Evolutionary conservation across 2,888 invertebrate genomes (phyloP).

Genomic region (Campoplex nolae): DNA sequence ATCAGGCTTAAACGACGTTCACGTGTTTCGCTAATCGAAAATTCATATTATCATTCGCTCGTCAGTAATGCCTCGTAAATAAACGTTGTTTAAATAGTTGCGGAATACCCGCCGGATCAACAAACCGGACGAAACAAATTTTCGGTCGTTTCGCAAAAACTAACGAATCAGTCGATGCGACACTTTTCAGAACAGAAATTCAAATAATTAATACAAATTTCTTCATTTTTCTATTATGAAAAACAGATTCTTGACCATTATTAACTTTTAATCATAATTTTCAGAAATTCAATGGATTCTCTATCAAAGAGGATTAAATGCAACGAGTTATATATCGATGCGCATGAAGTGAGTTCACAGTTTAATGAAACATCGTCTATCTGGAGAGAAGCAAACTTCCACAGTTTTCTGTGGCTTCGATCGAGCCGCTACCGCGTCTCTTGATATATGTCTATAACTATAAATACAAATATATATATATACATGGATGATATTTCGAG

Average conservation of each 20-base stretch:
- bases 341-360: too few relatives aligned
- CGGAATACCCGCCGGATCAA: neutral
- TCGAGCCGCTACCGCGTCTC: too few relatives aligned
- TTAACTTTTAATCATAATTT: neutral
- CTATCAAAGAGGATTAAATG: neutral
- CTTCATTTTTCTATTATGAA: neutral
- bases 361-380: neutral
- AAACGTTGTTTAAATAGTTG: neutral
- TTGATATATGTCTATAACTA: neutral
- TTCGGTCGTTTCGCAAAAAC: neutral
- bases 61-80: constrained; percentile 2
- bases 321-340: neutral
- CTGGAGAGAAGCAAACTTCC: constrained; percentile 21
- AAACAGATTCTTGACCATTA: neutral
- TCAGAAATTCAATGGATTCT: neutral
- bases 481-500: constrained; percentile 3
- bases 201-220: neutral
- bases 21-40: constrained; percentile 26
- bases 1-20: constrained; percentile 26
- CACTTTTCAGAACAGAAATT: neutral
- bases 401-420: constrained; percentile 33
- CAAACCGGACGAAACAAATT: neutral
- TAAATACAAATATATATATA: neutral
- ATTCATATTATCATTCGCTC: constrained; percentile 5
- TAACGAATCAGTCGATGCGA: neutral